These are phyloP conservation scores for Pseudococcus viburni DNA, from an alignment of 2,888 invertebrate genomes.

Conservation along the genomic window DNA sequence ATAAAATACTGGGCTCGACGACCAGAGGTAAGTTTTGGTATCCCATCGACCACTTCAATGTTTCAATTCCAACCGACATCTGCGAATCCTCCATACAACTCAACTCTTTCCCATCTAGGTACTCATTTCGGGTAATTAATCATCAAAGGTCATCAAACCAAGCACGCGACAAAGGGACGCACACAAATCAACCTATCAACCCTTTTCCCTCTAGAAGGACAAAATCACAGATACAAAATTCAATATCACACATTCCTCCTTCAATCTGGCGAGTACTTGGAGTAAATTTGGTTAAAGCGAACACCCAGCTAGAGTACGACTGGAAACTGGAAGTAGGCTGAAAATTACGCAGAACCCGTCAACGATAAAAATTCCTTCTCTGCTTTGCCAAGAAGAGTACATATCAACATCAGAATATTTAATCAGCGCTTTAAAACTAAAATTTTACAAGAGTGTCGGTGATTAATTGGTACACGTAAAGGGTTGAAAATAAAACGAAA, in stretches of 20 bases:
- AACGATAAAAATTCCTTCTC: slow-evolving; percentile 19
- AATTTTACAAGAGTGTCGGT: slow-evolving; percentile 65
- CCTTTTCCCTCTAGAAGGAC: background rate
- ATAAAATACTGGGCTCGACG: too few relatives aligned
- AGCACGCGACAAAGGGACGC: background rate
- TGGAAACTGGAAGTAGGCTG: background rate
- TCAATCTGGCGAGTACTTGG: background rate
- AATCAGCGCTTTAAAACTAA: slow-evolving; percentile 59
- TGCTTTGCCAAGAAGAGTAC: background rate
- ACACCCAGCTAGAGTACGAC: background rate
- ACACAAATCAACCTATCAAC: background rate
- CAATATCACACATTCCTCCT: slow-evolving; percentile 2
- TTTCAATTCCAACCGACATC: background rate
- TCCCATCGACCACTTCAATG: background rate
- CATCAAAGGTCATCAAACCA: slow-evolving; percentile 25
- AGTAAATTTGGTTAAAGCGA: background rate
- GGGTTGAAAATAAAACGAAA: slow-evolving; percentile 64
- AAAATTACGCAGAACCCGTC: background rate
- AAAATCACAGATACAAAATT: background rate
- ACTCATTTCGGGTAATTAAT: background rate
- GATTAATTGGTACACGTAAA: slow-evolving; percentile 65
- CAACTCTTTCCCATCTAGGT: background rate
- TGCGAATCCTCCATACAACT: background rate
- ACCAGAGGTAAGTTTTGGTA: background rate
- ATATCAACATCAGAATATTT: slow-evolving; percentile 63